These are phyloP conservation scores for Amphimedon queenslandica DNA, from an alignment of 37 sponge, comb jelly and placozoan species.

Conservation along the genomic window DNA sequence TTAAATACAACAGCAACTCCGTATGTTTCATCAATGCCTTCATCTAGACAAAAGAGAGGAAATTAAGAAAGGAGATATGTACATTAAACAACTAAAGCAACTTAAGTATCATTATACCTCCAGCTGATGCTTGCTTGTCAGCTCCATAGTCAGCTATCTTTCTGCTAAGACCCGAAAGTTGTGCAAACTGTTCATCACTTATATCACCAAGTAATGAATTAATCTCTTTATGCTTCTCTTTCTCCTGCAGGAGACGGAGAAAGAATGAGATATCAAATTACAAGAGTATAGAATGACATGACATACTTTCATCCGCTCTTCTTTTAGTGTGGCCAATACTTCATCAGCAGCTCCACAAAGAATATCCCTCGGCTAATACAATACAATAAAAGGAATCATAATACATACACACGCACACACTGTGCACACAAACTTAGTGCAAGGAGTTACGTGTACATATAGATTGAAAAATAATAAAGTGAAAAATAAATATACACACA, in stretches of 20 bases:
- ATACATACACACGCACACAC: background rate
- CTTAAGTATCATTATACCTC: slow-evolving; percentile 1
- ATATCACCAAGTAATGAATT: slow-evolving; percentile 69
- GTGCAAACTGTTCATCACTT: slow-evolving; percentile 77
- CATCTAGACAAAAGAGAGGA: slow-evolving; percentile 50
- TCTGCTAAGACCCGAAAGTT: slow-evolving; percentile 69
- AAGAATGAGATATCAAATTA: background rate
- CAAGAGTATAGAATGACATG: background rate
- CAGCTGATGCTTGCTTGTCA: slow-evolving; percentile 51
- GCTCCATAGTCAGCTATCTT: slow-evolving; percentile 92
- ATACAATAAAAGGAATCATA: background rate
- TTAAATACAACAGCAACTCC: slow-evolving; percentile 95
- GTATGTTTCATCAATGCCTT: slow-evolving; percentile 85
- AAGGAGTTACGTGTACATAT: background rate
- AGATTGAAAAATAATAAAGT: background rate
- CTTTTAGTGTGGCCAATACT: slow-evolving; percentile 90
- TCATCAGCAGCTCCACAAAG: slow-evolving; percentile 98
- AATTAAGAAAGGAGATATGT: too few species aligned
- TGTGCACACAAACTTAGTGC: too few species aligned
- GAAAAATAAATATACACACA: background rate
- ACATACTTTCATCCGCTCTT: slow-evolving; percentile 57
- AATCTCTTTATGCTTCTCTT: slow-evolving; percentile 86
- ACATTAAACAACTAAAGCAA: background rate
- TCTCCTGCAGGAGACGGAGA: slow-evolving; percentile 32
- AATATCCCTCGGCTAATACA: slow-evolving; percentile 86